Percentiles rank a stretch among this genome's conserved stretches.
Evolutionary conservation across 2,113 vertebrate genomes (phyloP).

Genomic region (Plestiodon gilberti): DNA sequence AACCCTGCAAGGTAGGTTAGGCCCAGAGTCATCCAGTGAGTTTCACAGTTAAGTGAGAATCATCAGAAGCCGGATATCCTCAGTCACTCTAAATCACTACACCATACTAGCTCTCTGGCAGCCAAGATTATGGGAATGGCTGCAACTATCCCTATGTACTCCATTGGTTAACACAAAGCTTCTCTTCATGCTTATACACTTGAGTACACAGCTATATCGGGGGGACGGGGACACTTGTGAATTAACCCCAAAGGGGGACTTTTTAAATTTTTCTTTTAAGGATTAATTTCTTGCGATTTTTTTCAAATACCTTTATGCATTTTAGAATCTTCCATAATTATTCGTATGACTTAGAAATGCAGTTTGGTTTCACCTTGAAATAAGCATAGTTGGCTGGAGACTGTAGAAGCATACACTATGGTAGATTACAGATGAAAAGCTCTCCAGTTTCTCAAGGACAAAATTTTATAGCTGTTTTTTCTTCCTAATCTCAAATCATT

Average conservation of each 20-base stretch:
- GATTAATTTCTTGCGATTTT: background rate
- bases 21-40: no score
- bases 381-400: constrained; percentile 26
- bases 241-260: background rate
- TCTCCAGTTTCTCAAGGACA: constrained; percentile 42
- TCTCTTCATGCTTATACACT: background rate
- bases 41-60: no score
- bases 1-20: no score
- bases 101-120: no score
- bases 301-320: background rate
- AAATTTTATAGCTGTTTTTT: background rate
- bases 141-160: background rate
- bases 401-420: constrained; percentile 16
- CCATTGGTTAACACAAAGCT: background rate
- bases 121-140: background rate
- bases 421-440: constrained; percentile 28
- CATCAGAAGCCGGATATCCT: no score
- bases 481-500: constrained; percentile 36
- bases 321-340: background rate
- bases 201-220: background rate
- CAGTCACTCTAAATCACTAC: no score
- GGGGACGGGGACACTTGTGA: background rate
- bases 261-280: background rate
- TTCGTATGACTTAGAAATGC: background rate
- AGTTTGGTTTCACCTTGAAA: constrained; percentile 9